Base-by-base conservation (phyloP, 2,888 invertebrate species). In the Pilophorus perplexus region DNA sequence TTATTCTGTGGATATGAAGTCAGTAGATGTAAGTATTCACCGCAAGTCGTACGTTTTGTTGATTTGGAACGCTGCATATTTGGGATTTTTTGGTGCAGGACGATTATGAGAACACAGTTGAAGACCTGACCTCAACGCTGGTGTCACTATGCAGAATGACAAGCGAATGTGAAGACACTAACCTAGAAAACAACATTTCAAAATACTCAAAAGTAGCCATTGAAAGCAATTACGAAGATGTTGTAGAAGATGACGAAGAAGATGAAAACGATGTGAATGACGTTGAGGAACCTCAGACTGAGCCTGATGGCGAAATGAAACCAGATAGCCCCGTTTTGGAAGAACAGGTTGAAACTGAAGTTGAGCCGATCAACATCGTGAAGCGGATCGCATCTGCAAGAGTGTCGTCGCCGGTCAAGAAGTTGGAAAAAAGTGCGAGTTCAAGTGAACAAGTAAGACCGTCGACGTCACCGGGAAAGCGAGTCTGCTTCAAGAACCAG, bases 401-500 rank as follows among this genome's bases (percentile, higher is more conserved):
- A 14, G 16, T 57, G 20, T 18, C 22, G 25, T 10, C n/a, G n/a
- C 28, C 52, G 6, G 52, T 25, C 12, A 52, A 52, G 10, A 52
- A 28, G 10, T 18, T 28, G 10, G 18, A 52, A 18, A 25, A 28
- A 18, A 14, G 20, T 38, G n/a, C 25, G 10, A 38, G 38, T 1
- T 22, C 57, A 12, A 42, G 57, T 12, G 16, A 38, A 16, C 18
- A 20, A 16, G 8, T 12, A 14, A 57, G 69, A 23, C 69, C 69
- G n/a, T 65, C 67, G 8, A 69, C 67, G 6, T 64, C 69, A n/a
- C 69, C 69, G 12, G 52, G 52, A n/a, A 69, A 65, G 28, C 22
- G 69, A 25, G 40, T 55, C 2, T 69, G 69, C 27, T 68, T 64
- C 62, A 40, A 64, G 28, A 68, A 64, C 16, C 48, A 62, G 16